Evolutionary conservation across 2,888 invertebrate species (phyloP).

Genomic region (Cataglyphis albicans): DNA sequence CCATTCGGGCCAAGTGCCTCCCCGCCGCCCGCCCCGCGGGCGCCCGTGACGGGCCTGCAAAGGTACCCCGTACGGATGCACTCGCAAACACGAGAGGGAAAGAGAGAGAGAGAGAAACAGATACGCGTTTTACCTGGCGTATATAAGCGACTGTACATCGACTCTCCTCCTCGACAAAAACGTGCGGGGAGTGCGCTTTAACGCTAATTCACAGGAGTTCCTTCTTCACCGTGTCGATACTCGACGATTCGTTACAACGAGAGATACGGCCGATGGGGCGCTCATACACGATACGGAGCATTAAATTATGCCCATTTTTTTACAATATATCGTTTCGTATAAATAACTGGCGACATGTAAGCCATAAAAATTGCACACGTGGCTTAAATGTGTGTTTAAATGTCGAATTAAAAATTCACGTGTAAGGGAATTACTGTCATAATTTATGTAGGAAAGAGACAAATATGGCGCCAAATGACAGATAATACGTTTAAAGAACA

Average conservation of each 20-base stretch:
- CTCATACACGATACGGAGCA: not conserved
- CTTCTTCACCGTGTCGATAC: constrained; percentile 45
- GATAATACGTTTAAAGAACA: not conserved
- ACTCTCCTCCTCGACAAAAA: constrained; percentile 34
- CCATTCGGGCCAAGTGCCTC: constrained; percentile 76
- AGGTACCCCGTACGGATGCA: constrained; percentile 47
- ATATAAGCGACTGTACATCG: constrained; percentile 28
- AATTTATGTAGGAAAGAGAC: not conserved
- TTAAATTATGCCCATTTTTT: constrained; percentile 31
- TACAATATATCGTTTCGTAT: not conserved
- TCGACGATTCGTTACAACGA: constrained; percentile 56
- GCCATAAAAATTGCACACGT: not conserved
- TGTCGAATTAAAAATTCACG: not conserved
- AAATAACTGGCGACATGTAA: constrained; percentile 1
- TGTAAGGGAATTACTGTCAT: not conserved
- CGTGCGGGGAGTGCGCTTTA: constrained; percentile 41
- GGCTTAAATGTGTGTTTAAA: not conserved
- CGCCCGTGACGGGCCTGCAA: constrained; percentile 46
- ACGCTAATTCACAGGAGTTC: constrained; percentile 60
- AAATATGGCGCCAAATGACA: not conserved
- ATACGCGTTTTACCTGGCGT: constrained; percentile 48
- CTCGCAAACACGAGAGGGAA: not conserved
- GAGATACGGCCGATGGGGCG: constrained; percentile 40
- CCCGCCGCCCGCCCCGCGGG: constrained; percentile 29
- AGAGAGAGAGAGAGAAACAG: not conserved